Evolutionary conservation across 2,797 vertebrate genomes (phyloP), one percentile per base, ranked within the genome.

Genomic region (Fratercula arctica): DNA sequence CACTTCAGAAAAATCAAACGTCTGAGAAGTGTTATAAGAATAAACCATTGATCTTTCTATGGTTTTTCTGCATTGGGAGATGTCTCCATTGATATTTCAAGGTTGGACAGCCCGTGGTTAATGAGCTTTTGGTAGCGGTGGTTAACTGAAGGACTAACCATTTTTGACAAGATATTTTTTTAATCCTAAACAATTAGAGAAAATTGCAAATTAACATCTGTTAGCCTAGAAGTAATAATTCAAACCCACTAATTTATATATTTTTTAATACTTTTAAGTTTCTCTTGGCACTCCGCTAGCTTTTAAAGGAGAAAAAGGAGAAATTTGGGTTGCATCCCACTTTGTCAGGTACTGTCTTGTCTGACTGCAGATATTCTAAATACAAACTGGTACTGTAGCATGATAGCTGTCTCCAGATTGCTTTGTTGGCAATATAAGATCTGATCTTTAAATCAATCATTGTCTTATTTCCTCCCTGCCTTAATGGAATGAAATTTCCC

Each of bases 41-140:
- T 45, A 67, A 81, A 6, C 1, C 8, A 10, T 37, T n/a, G 21
- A 39, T 39, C 26, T 60, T 19, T 2, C 2, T 3, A 6, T 28
- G 5, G 14, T 31, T 87, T 51, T 82, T 77, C 11, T 72, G 19
- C 64, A 41, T 5, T 68, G 59, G 4, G 17, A 60, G 10, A 41
- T 35, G 5, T 74, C 9, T 78, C 5, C 24, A 33, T 24, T 56
- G 41, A 5, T 54, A 70, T 26, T 88, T 91, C 35, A 54, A 35
- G 26, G 14, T 1, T 0, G 11, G 11, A 59, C 25, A 59, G 12
- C 8, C 23, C 1, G 0, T 7, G 4, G 7, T 56, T 80, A 56
- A 13, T 23, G 33, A 59, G 7, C 2, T 43, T 93, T 85, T 2
- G 1, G 10, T 20, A 76, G 10, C 21, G 54, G 25, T 43, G 23